phyloP scores from a whole-genome alignment of 2,888 invertebrate species.

The Drosophila sordidula region DNA sequence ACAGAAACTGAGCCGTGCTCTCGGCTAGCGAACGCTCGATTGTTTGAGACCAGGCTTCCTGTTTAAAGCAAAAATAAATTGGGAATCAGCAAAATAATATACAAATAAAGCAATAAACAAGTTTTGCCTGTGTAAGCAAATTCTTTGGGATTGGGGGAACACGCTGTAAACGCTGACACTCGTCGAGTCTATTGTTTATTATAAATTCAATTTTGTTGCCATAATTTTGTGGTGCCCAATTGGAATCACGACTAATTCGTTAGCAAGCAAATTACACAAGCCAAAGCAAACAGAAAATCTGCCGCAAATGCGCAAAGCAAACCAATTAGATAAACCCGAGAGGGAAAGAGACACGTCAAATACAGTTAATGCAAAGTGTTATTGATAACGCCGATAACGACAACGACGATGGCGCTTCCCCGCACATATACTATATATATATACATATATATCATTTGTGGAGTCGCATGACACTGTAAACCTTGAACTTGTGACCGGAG shows the following conservation, averaged over 20 bases:
- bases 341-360: constrained; percentile 31
- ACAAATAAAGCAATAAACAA: constrained; percentile 10
- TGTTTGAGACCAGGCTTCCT: constrained; percentile 90
- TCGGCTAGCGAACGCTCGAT: constrained; percentile 89
- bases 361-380: constrained; percentile 38
- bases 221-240: constrained; percentile 47
- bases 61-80: constrained; percentile 15
- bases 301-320: constrained; percentile 33
- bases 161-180: constrained; percentile 16
- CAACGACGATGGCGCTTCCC: constrained; percentile 17
- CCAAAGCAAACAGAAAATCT: constrained; percentile 8
- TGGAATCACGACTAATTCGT: constrained; percentile 65
- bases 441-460: constrained; percentile 5
- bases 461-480: constrained; percentile 49
- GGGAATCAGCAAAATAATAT: constrained; percentile 9
- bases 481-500: constrained; percentile 72
- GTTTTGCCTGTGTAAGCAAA: constrained; percentile 28
- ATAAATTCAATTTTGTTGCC: constrained; percentile 58
- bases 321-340: constrained; percentile 31
- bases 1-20: constrained; percentile 89
- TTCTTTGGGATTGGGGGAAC: constrained; percentile 7
- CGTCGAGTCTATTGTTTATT: constrained; percentile 49
- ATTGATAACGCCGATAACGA: constrained; percentile 32
- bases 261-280: constrained; percentile 58
- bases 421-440: constrained; percentile 1